Conservation (phyloP, 2,113 vertebrate species). For the Osmerus eperlanus region DNA sequence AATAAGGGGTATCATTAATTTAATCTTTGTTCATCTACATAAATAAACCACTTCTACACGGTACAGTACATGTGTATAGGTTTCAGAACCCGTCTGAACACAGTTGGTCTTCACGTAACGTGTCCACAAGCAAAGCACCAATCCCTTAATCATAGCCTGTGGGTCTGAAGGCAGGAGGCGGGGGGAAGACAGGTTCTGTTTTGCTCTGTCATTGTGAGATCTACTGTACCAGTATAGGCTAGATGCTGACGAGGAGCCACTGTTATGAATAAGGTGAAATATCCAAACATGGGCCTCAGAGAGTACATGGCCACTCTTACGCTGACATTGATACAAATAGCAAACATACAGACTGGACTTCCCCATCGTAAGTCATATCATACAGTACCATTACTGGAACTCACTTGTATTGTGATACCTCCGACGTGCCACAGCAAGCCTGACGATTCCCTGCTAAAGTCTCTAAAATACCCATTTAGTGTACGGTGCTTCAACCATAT, state of each 20-base stretch:
- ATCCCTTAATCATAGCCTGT: constrained; percentile 55
- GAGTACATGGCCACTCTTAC: not conserved
- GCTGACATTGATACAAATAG: constrained; percentile 8
- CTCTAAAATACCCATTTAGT: too few species aligned
- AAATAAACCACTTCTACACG: constrained; percentile 20
- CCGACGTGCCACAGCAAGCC: too few species aligned
- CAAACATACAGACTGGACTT: constrained; percentile 28
- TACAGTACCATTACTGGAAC: constrained; percentile 3
- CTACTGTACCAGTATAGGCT: constrained; percentile 28
- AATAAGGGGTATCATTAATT: not conserved
- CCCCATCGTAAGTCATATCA: constrained; percentile 20
- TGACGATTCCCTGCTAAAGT: too few species aligned
- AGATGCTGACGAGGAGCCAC: constrained; percentile 20
- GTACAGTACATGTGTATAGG: constrained; percentile 18
- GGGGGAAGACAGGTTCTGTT: constrained; percentile 51
- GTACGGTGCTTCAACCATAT: too few species aligned
- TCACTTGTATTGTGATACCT: too few species aligned
- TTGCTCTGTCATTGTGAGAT: constrained; percentile 52
- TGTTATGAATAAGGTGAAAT: constrained; percentile 45
- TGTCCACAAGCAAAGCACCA: constrained; percentile 42
- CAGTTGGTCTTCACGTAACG: constrained; percentile 35
- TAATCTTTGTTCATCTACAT: not conserved
- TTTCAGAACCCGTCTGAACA: constrained; percentile 32
- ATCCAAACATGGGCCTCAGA: constrained; percentile 22
- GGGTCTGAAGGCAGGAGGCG: constrained; percentile 37